Evolutionary conservation across 2,888 invertebrate genomes (phyloP).

Genomic region (Itoplectis maculator): DNA sequence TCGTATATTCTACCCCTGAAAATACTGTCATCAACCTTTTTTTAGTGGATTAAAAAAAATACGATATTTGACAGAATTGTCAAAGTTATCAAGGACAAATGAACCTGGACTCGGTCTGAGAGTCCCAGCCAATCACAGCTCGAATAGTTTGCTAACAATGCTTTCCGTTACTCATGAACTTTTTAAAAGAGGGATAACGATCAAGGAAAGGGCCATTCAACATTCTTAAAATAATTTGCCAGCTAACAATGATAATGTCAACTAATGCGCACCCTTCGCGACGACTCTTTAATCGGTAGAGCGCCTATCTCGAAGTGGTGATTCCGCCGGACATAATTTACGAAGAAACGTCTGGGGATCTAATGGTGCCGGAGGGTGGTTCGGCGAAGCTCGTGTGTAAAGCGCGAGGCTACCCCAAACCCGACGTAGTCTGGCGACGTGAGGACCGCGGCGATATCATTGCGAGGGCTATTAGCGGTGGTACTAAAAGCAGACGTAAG

Average conservation of each 20-base stretch:
- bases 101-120: too few species aligned
- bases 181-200: too few species aligned
- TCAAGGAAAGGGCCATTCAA: neutral
- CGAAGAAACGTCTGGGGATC: conserved; percentile 96
- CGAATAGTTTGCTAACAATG: too few species aligned
- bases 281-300: conserved; percentile 85
- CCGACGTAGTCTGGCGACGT: conserved; percentile 93
- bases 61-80: too few species aligned
- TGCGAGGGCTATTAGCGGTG: conserved; percentile 89
- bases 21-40: too few species aligned
- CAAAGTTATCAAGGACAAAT: too few species aligned
- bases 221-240: conserved; percentile 11
- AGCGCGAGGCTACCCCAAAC: conserved; percentile 93
- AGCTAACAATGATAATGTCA: neutral
- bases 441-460: conserved; percentile 95
- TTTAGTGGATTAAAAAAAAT: too few species aligned
- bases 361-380: conserved; percentile 97
- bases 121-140: too few species aligned
- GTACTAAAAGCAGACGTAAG: conserved; percentile 91
- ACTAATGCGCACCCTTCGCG: conserved; percentile 17
- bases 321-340: conserved; percentile 96
- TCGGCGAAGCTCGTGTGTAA: conserved; percentile 94
- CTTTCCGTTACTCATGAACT: too few species aligned
- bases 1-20: too few species aligned
- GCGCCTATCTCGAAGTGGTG: conserved; percentile 95